phyloP scores from a whole-genome alignment of 2,797 vertebrate genomes.

The Adrianichthys oophorus region DNA sequence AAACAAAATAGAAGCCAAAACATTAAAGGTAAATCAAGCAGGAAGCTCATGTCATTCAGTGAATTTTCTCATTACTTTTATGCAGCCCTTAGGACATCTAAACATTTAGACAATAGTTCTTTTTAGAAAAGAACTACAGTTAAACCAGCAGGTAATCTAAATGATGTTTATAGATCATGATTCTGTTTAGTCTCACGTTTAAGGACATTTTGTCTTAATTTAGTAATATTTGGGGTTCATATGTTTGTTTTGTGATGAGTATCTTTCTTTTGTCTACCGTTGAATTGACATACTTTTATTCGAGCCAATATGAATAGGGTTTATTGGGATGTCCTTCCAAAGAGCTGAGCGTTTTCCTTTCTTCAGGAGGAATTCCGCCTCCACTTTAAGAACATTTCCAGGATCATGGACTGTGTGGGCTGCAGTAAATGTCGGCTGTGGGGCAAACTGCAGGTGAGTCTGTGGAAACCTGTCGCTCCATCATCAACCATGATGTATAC shows the following conservation, averaged over 20 bases:
- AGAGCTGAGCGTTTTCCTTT: accelerated
- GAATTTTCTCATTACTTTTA: not conserved
- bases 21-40: slow-evolving; percentile 83
- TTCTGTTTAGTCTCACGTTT: too few species aligned
- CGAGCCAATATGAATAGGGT: too few species aligned
- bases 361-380: slow-evolving; percentile 92
- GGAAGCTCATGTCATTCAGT: not conserved
- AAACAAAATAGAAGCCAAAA: slow-evolving; percentile 88
- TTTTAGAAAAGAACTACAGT: too few species aligned
- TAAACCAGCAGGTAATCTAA: too few species aligned
- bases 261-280: too few species aligned
- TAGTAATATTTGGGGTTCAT: too few species aligned
- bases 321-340: not conserved
- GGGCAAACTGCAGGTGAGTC: slow-evolving; percentile 92
- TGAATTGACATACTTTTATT: too few species aligned
- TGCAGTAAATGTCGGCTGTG: slow-evolving; percentile 97
- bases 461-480: too few species aligned
- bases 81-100: not conserved
- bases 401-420: slow-evolving; percentile 98
- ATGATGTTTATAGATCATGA: too few species aligned
- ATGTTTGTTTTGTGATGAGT: too few species aligned
- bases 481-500: not conserved
- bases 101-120: too few species aligned
- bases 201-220: too few species aligned
- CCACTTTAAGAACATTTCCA: slow-evolving; percentile 97